Conservation (phyloP, 2,113 vertebrate species). For the Dunckerocampus dactyliophorus region DNA sequence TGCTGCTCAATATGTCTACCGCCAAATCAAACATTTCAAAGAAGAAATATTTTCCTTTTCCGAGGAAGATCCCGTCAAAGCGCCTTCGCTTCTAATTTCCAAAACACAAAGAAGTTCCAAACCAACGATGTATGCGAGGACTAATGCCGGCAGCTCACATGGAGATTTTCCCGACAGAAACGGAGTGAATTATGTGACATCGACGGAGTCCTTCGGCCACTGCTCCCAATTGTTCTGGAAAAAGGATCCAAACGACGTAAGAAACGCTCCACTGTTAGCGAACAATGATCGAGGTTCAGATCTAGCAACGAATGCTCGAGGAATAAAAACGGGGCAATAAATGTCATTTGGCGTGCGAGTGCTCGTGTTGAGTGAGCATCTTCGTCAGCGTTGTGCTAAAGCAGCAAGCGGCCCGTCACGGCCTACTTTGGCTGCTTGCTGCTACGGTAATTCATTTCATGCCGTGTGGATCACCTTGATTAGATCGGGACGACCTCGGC, state of each 20-base stretch:
- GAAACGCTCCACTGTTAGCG: slow-evolving; percentile 44
- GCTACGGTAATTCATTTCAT: slow-evolving; percentile 7
- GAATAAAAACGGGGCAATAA: too few relatives aligned
- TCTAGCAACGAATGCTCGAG: too few relatives aligned
- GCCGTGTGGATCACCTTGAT: not conserved
- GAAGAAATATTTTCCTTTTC: slow-evolving; percentile 68
- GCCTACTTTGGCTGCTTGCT: slow-evolving; percentile 49
- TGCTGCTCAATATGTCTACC: slow-evolving; percentile 23
- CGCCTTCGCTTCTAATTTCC: slow-evolving; percentile 55
- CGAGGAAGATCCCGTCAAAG: slow-evolving; percentile 67
- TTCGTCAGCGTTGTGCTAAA: slow-evolving; percentile 34
- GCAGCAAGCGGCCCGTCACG: slow-evolving; percentile 32
- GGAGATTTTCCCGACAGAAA: slow-evolving; percentile 70
- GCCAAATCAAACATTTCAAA: slow-evolving; percentile 59
- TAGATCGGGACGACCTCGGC: not conserved
- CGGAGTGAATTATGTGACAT: slow-evolving; percentile 69
- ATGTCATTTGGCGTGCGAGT: not conserved
- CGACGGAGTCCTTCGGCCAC: slow-evolving; percentile 68
- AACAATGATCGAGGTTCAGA: not conserved
- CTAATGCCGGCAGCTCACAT: slow-evolving; percentile 61
- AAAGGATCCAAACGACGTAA: slow-evolving; percentile 72
- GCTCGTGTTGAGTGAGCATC: not conserved
- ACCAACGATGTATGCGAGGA: slow-evolving; percentile 67
- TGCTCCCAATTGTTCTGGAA: slow-evolving; percentile 73
- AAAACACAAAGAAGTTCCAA: slow-evolving; percentile 40